Conservation (phyloP, 2,113 vertebrate species). For the Melanotaenia duboulayi region DNA sequence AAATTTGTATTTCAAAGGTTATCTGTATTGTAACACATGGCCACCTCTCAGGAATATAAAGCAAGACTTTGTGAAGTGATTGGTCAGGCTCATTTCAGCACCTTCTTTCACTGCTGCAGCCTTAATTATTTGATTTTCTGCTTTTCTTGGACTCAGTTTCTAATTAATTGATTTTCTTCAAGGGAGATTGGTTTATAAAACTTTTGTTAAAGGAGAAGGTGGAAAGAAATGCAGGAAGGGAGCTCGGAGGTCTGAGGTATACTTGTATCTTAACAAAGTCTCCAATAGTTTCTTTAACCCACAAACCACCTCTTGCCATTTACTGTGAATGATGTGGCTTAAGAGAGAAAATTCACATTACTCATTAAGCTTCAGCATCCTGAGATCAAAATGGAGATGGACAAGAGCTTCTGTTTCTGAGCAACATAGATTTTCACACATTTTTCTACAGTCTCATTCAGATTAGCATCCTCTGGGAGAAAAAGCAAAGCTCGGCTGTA, state of each 20-base stretch:
- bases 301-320: constrained; percentile 22
- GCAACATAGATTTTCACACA: constrained; percentile 35
- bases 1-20: constrained; percentile 75
- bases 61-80: constrained; percentile 71
- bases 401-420: constrained; percentile 19
- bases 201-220: constrained; percentile 17
- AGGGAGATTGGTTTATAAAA: constrained; percentile 57
- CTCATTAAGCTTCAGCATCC: constrained; percentile 41
- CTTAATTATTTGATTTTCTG: constrained; percentile 72
- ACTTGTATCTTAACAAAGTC: constrained; percentile 1
- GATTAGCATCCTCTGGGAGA: constrained; percentile 48
- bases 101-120: constrained; percentile 48
- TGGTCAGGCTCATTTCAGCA: constrained; percentile 67
- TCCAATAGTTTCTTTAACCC: constrained; percentile 18
- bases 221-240: constrained; percentile 16
- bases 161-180: constrained; percentile 62
- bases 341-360: constrained; percentile 30
- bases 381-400: constrained; percentile 26
- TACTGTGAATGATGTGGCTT: constrained; percentile 46
- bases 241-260: neutral
- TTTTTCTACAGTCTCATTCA: constrained; percentile 34
- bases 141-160: constrained; percentile 41
- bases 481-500: constrained; percentile 41
- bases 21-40: constrained; percentile 66
- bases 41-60: constrained; percentile 71